Conservation (phyloP, 2,113 vertebrate genomes). For the Scytalopus superciliaris region DNA sequence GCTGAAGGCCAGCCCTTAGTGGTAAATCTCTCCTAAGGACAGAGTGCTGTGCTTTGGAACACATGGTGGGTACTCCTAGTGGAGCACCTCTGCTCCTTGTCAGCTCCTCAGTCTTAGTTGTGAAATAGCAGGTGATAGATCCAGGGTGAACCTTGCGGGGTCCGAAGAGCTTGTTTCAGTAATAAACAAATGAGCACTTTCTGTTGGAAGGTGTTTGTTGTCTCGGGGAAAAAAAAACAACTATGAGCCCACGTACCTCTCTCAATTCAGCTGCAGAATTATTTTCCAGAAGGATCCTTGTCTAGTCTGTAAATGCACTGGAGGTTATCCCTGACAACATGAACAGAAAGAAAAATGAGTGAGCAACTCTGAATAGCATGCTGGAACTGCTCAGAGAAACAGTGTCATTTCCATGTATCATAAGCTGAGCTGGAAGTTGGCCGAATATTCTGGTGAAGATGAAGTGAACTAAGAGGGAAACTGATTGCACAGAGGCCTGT, state of each 20-base stretch:
- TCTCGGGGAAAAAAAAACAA: neutral
- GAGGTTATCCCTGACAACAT: neutral
- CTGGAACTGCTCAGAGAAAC: neutral
- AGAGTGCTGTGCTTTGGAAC: neutral
- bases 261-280: neutral
- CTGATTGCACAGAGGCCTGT: neutral
- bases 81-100: neutral
- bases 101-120: neutral
- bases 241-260: neutral
- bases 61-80: neutral
- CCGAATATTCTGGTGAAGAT: neutral
- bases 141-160: neutral
- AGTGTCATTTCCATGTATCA: neutral
- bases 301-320: neutral
- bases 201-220: neutral
- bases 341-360: neutral
- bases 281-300: conserved; percentile 9
- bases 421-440: neutral
- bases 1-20: neutral
- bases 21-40: neutral
- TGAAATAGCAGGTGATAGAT: neutral
- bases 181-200: neutral
- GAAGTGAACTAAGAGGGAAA: neutral
- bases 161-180: neutral
- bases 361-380: neutral